Percentiles rank a stretch among this genome's conserved stretches.
These are phyloP conservation scores for Merluccius polli DNA, from an alignment of 2,797 vertebrate species.

Conservation along the genomic window DNA sequence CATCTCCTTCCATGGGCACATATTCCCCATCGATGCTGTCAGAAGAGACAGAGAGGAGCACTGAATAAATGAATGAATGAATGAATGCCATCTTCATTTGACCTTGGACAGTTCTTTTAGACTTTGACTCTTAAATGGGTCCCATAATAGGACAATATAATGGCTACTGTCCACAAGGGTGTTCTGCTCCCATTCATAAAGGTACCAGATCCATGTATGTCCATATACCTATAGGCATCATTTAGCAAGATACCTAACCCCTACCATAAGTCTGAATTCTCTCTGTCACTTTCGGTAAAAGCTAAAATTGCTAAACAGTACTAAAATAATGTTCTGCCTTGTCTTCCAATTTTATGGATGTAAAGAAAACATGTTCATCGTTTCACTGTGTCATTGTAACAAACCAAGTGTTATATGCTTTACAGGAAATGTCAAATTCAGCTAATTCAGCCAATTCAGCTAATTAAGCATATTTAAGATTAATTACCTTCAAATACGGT, in stretches of 20 bases:
- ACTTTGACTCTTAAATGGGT: not conserved
- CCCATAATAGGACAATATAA: too few species aligned
- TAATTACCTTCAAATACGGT: not conserved
- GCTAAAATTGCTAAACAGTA: not conserved
- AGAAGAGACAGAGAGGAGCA: slow-evolving; percentile 16
- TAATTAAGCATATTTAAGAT: not conserved
- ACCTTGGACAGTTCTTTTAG: not conserved
- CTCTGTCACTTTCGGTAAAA: not conserved
- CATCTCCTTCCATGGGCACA: slow-evolving; percentile 93
- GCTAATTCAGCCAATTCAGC: not conserved
- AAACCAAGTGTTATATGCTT: not conserved
- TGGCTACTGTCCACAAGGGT: too few species aligned
- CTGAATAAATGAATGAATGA: not conserved
- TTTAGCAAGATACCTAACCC: not conserved
- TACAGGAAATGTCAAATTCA: not conserved
- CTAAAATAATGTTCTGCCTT: not conserved
- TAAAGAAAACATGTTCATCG: not conserved
- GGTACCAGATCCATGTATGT: not conserved
- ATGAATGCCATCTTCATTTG: not conserved
- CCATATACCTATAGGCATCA: not conserved
- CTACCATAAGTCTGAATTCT: not conserved
- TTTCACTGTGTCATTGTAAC: not conserved
- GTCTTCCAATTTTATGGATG: not conserved
- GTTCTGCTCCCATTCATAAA: not conserved
- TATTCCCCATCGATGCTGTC: slow-evolving; percentile 96